Percentiles rank a stretch among this genome's conserved stretches.
phyloP scores from a whole-genome alignment of 2,797 vertebrate genomes.

The Platyrinchus mystaceus region DNA sequence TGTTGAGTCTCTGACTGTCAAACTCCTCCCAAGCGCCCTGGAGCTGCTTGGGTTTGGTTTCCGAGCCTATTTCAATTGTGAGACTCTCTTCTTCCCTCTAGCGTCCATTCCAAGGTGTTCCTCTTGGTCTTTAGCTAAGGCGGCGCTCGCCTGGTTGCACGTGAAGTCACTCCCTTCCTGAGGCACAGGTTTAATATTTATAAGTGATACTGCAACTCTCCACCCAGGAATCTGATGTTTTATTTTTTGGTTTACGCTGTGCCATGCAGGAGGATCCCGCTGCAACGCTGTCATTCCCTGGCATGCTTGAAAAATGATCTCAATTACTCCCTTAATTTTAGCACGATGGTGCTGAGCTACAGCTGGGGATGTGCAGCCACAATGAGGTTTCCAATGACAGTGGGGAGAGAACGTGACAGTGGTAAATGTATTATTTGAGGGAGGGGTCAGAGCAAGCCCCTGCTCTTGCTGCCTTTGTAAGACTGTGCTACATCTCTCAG shows the following conservation, averaged over 20 bases:
- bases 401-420: rapidly evolving
- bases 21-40: rapidly evolving
- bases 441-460: background rate
- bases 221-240: background rate
- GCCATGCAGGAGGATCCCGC: background rate
- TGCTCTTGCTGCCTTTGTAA: background rate
- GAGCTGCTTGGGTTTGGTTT: background rate
- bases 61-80: background rate
- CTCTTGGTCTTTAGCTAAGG: background rate
- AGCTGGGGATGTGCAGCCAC: rapidly evolving
- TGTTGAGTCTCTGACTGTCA: background rate
- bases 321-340: background rate
- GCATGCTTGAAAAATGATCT: background rate
- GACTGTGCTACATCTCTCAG: background rate
- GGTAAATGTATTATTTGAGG: background rate
- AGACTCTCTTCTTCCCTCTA: slow-evolving; percentile 49
- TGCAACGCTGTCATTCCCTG: background rate
- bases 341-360: rapidly evolving
- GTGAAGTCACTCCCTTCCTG: background rate
- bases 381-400: background rate
- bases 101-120: background rate
- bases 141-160: rapidly evolving
- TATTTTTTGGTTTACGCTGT: background rate
- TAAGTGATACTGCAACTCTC: background rate
- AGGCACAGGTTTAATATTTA: background rate